These are phyloP conservation scores for Eolophus roseicapilla DNA, from an alignment of 2,113 vertebrate species.

Conservation along the genomic window DNA sequence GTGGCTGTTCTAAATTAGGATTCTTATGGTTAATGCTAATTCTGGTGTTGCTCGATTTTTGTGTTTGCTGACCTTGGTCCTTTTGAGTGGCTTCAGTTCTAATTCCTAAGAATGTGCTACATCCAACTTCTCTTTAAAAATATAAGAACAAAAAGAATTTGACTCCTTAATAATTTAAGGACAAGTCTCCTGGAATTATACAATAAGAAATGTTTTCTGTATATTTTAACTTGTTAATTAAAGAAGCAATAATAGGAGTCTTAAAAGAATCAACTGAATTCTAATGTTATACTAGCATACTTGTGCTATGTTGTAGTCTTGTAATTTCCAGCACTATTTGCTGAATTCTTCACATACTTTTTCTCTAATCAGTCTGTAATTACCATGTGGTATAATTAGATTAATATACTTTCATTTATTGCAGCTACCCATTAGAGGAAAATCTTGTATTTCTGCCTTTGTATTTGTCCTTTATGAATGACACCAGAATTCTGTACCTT, in stretches of 20 bases:
- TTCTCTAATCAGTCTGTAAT: slow-evolving; percentile 45
- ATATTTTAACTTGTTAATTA: slow-evolving; percentile 57
- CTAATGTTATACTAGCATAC: neutral
- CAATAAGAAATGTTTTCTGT: neutral
- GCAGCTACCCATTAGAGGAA: slow-evolving; percentile 12
- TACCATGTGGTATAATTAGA: slow-evolving; percentile 40
- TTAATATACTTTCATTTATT: slow-evolving; percentile 59
- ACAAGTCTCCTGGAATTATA: neutral
- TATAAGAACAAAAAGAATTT: neutral
- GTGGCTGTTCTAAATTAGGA: neutral
- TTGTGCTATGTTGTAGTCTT: neutral
- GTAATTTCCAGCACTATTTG: slow-evolving; percentile 26
- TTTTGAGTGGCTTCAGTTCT: neutral
- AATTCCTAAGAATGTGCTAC: neutral
- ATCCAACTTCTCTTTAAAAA: neutral
- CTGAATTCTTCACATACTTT: neutral
- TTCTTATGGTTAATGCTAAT: neutral
- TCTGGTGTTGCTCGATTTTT: neutral
- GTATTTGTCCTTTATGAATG: neutral
- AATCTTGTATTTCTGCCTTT: slow-evolving; percentile 42
- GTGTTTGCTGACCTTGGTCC: neutral
- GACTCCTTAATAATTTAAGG: slow-evolving; percentile 51
- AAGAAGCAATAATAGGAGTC: slow-evolving; percentile 27
- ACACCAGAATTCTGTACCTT: neutral
- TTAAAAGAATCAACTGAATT: slow-evolving; percentile 4